These are phyloP conservation scores for Melinaea marsaeus DNA, from an alignment of 2,888 invertebrate species.

Conservation along the genomic window DNA sequence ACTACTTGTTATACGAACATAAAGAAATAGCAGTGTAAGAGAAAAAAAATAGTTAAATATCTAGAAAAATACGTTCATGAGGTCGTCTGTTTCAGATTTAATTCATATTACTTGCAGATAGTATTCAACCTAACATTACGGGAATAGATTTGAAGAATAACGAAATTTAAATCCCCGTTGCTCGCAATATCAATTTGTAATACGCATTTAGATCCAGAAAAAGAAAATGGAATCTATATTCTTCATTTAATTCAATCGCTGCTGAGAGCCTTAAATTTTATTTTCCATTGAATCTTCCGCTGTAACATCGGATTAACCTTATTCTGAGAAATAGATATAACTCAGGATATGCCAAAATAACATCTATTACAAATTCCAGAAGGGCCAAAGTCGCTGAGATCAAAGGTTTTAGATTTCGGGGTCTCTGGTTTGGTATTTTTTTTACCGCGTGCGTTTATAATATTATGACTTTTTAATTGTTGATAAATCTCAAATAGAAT, in stretches of 20 bases:
- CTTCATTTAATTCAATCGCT: slow-evolving; percentile 3
- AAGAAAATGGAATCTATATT: slow-evolving; percentile 8
- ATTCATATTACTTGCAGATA: too few species aligned
- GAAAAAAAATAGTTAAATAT: too few species aligned
- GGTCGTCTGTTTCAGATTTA: too few species aligned
- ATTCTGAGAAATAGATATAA: background rate
- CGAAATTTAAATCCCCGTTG: slow-evolving; percentile 5
- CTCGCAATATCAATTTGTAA: slow-evolving; percentile 7
- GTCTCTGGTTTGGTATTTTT: slow-evolving; percentile 1
- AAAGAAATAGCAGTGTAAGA: too few species aligned
- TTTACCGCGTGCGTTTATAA: background rate
- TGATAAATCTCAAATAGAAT: slow-evolving; percentile 5
- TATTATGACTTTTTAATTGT: slow-evolving; percentile 14
- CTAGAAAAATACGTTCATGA: too few species aligned
- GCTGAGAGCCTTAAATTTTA: slow-evolving; percentile 8
- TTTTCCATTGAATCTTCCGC: slow-evolving; percentile 10
- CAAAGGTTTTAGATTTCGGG: background rate
- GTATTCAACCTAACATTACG: too few species aligned
- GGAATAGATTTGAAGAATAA: slow-evolving; percentile 2
- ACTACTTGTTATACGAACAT: too few species aligned
- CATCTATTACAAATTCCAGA: background rate
- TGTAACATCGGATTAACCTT: slow-evolving; percentile 11
- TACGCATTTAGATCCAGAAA: slow-evolving; percentile 7
- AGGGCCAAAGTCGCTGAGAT: background rate
- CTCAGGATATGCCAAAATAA: background rate